A percentile compares a stretch with the other conserved stretches of the same genome.
phyloP scores from a whole-genome alignment of 2,113 vertebrate genomes.

The Dryoscopus gambensis region DNA sequence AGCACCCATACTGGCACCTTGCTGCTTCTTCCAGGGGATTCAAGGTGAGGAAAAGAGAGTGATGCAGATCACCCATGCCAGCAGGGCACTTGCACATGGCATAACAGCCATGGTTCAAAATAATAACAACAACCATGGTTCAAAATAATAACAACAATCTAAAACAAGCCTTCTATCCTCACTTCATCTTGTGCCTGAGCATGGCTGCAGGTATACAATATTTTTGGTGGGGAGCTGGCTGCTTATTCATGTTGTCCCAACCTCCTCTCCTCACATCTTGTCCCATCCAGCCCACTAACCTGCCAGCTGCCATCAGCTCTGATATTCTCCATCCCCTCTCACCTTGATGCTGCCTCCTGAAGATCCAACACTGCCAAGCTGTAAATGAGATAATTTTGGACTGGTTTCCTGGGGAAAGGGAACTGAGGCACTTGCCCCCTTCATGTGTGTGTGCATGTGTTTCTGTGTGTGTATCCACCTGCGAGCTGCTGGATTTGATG shows the following conservation, averaged over 20 bases:
- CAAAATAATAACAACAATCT: neutral
- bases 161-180: neutral
- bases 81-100: neutral
- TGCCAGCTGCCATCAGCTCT: neutral
- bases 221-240: neutral
- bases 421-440: neutral
- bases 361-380: neutral
- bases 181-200: neutral
- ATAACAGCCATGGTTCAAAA: neutral
- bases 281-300: neutral
- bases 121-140: neutral
- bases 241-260: neutral
- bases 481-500: neutral
- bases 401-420: neutral
- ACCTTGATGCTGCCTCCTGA: neutral
- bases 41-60: neutral
- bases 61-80: neutral
- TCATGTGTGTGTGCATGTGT: fast-evolving
- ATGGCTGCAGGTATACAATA: neutral
- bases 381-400: neutral
- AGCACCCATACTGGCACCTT: neutral
- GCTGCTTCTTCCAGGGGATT: neutral
- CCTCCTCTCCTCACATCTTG: neutral
- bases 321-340: neutral
- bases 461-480: neutral